Conservation (phyloP, 2,113 vertebrate species). For the Taurulus bubalis region DNA sequence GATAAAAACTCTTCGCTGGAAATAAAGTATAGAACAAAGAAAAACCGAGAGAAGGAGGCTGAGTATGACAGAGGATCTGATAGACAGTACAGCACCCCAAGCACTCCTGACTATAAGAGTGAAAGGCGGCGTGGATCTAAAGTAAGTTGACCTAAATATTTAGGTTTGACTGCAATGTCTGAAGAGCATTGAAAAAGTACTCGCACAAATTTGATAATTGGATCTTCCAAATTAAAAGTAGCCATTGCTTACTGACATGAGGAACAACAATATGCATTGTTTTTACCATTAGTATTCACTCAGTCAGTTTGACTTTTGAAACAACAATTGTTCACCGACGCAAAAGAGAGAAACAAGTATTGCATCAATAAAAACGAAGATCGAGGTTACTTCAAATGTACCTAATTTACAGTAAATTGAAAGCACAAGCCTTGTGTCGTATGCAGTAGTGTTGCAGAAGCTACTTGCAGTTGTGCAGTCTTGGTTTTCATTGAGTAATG, state of each 20-base stretch:
- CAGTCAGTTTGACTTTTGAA: neutral
- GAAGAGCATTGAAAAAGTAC: neutral
- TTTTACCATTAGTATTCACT: neutral
- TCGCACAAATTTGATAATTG: neutral
- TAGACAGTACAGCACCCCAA: conserved; percentile 77
- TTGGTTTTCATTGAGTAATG: neutral
- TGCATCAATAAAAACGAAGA: neutral
- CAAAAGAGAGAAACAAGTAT: neutral
- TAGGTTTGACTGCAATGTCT: neutral
- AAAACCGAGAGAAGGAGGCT: conserved; percentile 82
- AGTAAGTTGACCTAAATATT: conserved; percentile 59
- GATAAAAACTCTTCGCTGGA: conserved; percentile 87
- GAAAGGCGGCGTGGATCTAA: conserved; percentile 84
- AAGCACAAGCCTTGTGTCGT: neutral
- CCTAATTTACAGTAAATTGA: neutral
- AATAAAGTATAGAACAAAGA: conserved; percentile 92
- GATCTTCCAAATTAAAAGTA: neutral
- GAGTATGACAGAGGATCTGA: conserved; percentile 79
- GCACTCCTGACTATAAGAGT: conserved; percentile 81
- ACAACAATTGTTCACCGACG: neutral
- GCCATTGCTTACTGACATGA: neutral
- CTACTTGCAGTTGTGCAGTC: neutral
- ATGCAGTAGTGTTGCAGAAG: neutral
- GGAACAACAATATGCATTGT: neutral
- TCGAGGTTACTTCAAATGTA: neutral